These are phyloP conservation scores for Graphium colonna DNA, from an alignment of 2,888 invertebrate genomes.

Conservation along the genomic window DNA sequence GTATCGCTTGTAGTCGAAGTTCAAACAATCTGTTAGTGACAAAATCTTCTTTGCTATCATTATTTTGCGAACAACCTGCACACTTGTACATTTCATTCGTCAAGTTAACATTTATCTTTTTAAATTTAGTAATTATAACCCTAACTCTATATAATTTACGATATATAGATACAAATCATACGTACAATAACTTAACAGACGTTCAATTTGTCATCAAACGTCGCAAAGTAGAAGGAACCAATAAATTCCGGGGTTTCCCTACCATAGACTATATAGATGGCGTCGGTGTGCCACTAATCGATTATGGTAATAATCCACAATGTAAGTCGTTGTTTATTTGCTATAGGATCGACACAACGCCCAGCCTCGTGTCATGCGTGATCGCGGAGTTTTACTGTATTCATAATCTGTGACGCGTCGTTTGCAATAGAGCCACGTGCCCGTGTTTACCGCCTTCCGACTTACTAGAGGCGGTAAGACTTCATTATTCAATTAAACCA, in stretches of 20 bases:
- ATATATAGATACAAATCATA: too few species aligned
- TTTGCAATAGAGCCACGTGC: neutral
- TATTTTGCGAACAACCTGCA: too few species aligned
- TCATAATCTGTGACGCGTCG: neutral
- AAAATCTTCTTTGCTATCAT: too few species aligned
- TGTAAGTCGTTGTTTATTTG: constrained; percentile 2
- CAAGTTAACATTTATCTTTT: too few species aligned
- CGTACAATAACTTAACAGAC: too few species aligned
- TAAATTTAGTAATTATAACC: too few species aligned
- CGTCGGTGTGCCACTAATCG: neutral
- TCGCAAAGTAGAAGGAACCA: neutral
- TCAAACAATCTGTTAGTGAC: neutral
- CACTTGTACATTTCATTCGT: too few species aligned
- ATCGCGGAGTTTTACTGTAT: neutral
- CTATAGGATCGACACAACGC: neutral
- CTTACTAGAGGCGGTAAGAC: too few species aligned
- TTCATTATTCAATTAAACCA: too few species aligned
- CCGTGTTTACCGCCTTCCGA: neutral
- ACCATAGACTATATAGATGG: neutral
- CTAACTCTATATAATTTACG: too few species aligned
- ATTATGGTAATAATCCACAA: constrained; percentile 1
- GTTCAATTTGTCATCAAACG: too few species aligned
- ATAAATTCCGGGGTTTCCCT: neutral
- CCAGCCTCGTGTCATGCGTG: constrained; percentile 3
- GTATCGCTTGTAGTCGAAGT: neutral